phyloP scores from a whole-genome alignment of 2,888 invertebrate species.

The Drosophila longiperda region DNA sequence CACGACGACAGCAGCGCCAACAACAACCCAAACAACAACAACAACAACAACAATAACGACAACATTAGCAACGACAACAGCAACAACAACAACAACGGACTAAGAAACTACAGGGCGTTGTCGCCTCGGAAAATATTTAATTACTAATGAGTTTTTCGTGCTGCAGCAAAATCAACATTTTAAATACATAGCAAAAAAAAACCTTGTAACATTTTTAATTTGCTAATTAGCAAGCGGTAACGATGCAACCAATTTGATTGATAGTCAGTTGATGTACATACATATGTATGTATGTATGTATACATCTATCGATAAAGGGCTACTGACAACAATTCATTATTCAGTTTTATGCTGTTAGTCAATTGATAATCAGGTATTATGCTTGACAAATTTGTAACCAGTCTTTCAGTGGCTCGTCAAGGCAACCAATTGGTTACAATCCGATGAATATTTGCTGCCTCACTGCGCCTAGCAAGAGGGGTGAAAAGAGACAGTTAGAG shows the following conservation, averaged over 20 bases:
- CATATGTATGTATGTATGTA: background rate
- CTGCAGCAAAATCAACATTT: conserved; percentile 63
- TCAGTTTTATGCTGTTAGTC: conserved; percentile 62
- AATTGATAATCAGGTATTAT: conserved; percentile 77
- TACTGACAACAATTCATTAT: conserved; percentile 66
- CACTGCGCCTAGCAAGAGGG: conserved; percentile 20
- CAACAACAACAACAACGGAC: conserved; percentile 23
- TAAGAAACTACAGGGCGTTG: conserved; percentile 76
- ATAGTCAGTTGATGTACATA: conserved; percentile 27
- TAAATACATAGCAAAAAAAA: conserved; percentile 57
- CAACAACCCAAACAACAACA: conserved; percentile 34
- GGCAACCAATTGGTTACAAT: conserved; percentile 49
- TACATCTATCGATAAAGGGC: background rate
- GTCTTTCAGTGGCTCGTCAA: conserved; percentile 14
- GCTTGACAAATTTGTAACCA: conserved; percentile 58
- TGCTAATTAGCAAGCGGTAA: conserved; percentile 67
- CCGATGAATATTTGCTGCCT: conserved; percentile 51
- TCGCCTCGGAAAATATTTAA: conserved; percentile 77
- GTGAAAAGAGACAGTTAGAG: too few species aligned
- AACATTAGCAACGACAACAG: conserved; percentile 15
- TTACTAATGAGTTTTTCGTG: conserved; percentile 79
- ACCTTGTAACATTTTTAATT: conserved; percentile 70
- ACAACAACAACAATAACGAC: conserved; percentile 28
- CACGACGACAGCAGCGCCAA: conserved; percentile 51
- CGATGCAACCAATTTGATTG: conserved; percentile 64